Evolutionary conservation across 2,888 invertebrate species (phyloP), one percentile per base, ranked within the genome.

Genomic region (Augochlorella aurata): DNA sequence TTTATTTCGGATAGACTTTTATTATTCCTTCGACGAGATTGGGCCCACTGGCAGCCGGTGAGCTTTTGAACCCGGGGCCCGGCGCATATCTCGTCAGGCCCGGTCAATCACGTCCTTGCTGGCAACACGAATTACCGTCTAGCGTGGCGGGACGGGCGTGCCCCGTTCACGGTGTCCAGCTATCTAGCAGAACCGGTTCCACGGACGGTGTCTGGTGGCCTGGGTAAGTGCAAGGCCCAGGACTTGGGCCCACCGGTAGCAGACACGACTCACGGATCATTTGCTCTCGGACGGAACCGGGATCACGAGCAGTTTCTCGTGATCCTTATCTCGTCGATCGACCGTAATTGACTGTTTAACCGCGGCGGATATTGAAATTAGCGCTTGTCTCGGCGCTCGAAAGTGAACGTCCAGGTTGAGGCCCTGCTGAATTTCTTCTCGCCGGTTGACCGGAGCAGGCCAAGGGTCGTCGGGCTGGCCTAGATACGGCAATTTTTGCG

Each of bases 51-150:
- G 49, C 44, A 54, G 3, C 63, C 63, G 8, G 29, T 18, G 65
- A 70, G 18, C 49, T 71, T 81, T 71, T 52, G 52, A 61, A 61
- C 58, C 58, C 76, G 29, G 50, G 38, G 50, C 52, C 74, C n/a
- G 72, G 68, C 71, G 83, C 87, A 87, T 83, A 83, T 82, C 76
- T 84, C 84, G 88, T 88, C 82, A 82, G 49, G 89, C 88, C 79
- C 58, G 82, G 76, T 47, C 84, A 81, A 82, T 50, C 83, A 75
- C 84, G 88, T 84, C 88, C 88, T 88, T 88, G 87, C 77, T 69
- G 71, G 72, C 47, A 68, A 73, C 74, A 76, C 73, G 58, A 72
- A 76, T 54, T 73, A 75, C 70, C 74, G 85, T 85, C 76, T 87
- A 81, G 68, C 77, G 50, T 77, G 61, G 63, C 44, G 52, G 44